These are phyloP conservation scores for Cactoblastis cactorum DNA, from an alignment of 2,888 invertebrate genomes.

Conservation along the genomic window DNA sequence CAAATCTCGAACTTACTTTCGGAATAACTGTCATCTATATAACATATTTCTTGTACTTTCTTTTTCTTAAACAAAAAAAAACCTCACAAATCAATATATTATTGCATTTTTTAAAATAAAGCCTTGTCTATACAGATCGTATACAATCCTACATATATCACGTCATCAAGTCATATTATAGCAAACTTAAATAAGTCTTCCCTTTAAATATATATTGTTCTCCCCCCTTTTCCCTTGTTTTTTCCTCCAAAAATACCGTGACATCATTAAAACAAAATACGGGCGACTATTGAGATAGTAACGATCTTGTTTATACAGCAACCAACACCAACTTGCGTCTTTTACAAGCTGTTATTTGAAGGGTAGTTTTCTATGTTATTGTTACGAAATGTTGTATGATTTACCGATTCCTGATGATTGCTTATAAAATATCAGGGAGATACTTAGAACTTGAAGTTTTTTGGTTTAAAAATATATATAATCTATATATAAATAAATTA, in stretches of 20 bases:
- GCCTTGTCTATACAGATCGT: too few relatives aligned
- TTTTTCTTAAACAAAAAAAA: too few relatives aligned
- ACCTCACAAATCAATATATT: too few relatives aligned
- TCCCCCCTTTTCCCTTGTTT: slow-evolving; percentile 25
- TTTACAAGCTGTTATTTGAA: not conserved
- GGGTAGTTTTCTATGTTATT: not conserved
- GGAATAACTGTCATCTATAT: too few relatives aligned
- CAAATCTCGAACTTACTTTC: too few relatives aligned
- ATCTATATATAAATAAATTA: too few relatives aligned
- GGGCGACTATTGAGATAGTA: slow-evolving; percentile 64
- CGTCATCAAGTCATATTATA: too few relatives aligned
- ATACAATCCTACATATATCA: too few relatives aligned
- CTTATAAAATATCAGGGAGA: not conserved
- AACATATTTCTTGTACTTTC: too few relatives aligned
- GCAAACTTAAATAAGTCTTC: not conserved
- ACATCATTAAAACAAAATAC: slow-evolving; percentile 61
- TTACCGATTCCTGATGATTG: too few relatives aligned
- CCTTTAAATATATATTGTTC: not conserved
- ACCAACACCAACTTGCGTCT: not conserved
- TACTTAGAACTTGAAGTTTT: not conserved
- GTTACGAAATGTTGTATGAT: too few relatives aligned
- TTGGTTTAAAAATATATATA: not conserved
- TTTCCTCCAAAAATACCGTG: slow-evolving; percentile 30
- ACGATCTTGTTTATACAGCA: slow-evolving; percentile 59
- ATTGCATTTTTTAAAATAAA: too few relatives aligned